Evolutionary conservation across 2,888 invertebrate species (phyloP).

Genomic region (Tachina grossa): DNA sequence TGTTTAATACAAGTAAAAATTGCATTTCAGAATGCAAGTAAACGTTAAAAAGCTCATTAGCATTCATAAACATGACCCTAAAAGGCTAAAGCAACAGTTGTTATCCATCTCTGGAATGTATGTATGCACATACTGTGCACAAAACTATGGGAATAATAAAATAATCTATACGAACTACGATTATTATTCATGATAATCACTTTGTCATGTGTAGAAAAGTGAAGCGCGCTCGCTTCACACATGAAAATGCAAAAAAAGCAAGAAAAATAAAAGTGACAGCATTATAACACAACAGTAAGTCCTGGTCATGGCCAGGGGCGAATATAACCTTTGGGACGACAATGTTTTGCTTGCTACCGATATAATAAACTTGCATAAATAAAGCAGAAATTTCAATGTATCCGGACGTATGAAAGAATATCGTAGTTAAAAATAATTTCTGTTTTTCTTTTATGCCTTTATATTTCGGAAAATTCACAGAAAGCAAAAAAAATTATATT

Average conservation of each 20-base stretch:
- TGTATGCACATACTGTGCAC: neutral
- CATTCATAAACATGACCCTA: too few relatives aligned
- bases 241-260: slow-evolving; percentile 10
- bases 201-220: slow-evolving; percentile 3
- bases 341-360: neutral
- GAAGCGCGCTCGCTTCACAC: slow-evolving; percentile 13
- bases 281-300: slow-evolving; percentile 58
- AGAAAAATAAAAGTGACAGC: slow-evolving; percentile 56
- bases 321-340: slow-evolving; percentile 67
- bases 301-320: slow-evolving; percentile 63
- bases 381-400: slow-evolving; percentile 16
- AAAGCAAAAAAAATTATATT: slow-evolving; percentile 24
- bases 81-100: too few relatives aligned
- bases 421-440: slow-evolving; percentile 39
- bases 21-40: too few relatives aligned
- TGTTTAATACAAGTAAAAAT: too few relatives aligned
- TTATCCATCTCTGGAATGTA: neutral
- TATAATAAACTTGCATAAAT: neutral
- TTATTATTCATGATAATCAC: slow-evolving; percentile 52
- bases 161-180: slow-evolving; percentile 39
- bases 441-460: neutral
- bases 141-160: slow-evolving; percentile 25
- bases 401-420: slow-evolving; percentile 7
- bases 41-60: too few relatives aligned
- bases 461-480: slow-evolving; percentile 25